Percentiles rank a stretch among this genome's conserved stretches.
phyloP scores from a whole-genome alignment of 1,140 invertebrate genomes.

The Drosophila auraria region DNA sequence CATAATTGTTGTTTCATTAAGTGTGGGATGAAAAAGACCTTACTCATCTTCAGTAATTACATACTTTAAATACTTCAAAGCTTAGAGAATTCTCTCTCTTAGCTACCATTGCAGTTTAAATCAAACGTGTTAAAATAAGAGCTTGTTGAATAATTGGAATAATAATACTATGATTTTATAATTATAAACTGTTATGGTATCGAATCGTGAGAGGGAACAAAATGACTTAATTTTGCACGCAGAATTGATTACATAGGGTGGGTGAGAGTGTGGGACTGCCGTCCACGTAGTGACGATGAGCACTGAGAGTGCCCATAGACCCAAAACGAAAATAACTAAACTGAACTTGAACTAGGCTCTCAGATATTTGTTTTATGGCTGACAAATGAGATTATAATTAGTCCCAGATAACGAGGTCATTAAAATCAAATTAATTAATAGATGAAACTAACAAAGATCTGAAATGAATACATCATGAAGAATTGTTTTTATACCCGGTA shows the following conservation, averaged over 20 bases:
- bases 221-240: not conserved
- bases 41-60: conserved; percentile 6
- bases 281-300: too few species aligned
- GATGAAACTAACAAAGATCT: too few species aligned
- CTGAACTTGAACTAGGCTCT: not conserved
- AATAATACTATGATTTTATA: not conserved
- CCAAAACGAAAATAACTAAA: not conserved
- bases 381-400: not conserved
- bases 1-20: conserved; percentile 6
- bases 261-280: not conserved
- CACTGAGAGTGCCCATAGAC: too few species aligned
- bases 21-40: not conserved
- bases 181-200: too few species aligned
- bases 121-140: not conserved
- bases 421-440: too few species aligned
- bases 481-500: too few species aligned
- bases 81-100: too few species aligned
- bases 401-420: not conserved
- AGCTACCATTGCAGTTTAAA: not conserved
- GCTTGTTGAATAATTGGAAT: not conserved
- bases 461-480: too few species aligned
- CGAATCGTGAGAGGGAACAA: too few species aligned
- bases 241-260: not conserved
- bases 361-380: not conserved
- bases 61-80: not conserved